Base-by-base conservation (phyloP, 2,888 invertebrate genomes). In the Norana najaformis region DNA sequence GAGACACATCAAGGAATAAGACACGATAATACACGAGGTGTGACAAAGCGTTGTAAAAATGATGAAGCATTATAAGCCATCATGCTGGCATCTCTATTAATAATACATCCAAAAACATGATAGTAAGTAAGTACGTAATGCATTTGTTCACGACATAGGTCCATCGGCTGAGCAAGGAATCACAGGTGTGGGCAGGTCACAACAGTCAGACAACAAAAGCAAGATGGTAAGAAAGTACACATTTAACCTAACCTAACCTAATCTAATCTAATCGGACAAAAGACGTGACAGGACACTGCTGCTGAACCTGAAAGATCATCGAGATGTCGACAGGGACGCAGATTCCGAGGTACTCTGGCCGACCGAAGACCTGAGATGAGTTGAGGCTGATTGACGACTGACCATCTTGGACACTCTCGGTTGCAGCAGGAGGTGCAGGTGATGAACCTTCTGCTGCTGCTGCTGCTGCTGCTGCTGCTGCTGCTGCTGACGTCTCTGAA, bases 281-380 rank as follows among this genome's bases (percentile, higher is more conserved):
- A n/a, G n/a, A n/a, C n/a, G n/a, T n/a, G n/a, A n/a, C n/a, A n/a
- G n/a, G n/a, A n/a, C n/a, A n/a, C n/a, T n/a, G n/a, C n/a, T 30
- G 18, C 34, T 35, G 30, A 35, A 91, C 92, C 90, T 91, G 91
- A 89, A 90, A 97, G 91, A 97, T 95, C 93, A 96, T 96, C 91
- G 95, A 95, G 83, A 97, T 95, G 93, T 96, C 96, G 90, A 96
- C 95, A 16, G 97, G 97, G 92, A 97, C 95, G 93, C 97, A 96
- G 91, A 97, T 96, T 37, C 97, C 97, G 95, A 97, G 91, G 91
- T 94, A 94, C 89, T 94, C 93, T 47, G 90, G 88, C 34, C 47
- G n/a, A 34, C 88, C 88, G 37, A 35, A 69, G 6, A 34, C 34
- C 47, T 47, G 23, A 34, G 88, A 88, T 0, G 88, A 88, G 41